Base-by-base conservation (phyloP, 2,113 vertebrate genomes). In the Mustela nigripes region DNA sequence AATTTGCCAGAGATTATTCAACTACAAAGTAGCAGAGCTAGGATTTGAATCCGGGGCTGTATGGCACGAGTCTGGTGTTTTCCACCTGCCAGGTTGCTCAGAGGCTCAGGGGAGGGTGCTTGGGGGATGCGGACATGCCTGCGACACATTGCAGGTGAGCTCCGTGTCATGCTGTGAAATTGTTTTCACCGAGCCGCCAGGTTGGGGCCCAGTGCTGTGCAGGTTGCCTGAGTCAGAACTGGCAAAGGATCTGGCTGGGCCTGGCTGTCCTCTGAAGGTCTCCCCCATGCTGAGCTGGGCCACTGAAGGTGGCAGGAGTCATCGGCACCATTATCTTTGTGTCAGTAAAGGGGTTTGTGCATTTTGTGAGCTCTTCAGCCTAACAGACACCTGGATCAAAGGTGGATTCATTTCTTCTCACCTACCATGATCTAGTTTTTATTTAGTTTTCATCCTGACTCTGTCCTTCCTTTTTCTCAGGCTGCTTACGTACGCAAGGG, bases 141-240 rank as follows among this genome's bases (percentile, higher is more conserved):
- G 76, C 89, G n/a, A 65, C n/a, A 76, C 58, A 28, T 0, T 26
- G 31, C 67, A 15, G 88, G 14, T 18, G 5, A 22, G 3, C 5
- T 12, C 16, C 19, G n/a, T 9, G 0, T 73, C 16, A 7, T 4
- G 42, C 36, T 63, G n/a, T 42, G 39, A 0, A 53, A 16, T 2
- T 42, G 19, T 39, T 18, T 7, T 21, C 19, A 0, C 15, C 24
- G 24, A 5, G 12, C 4, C 26, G 33, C n/a, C n/a, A 33, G 28
- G 1, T 2, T 19, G 26, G 24, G n/a, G 18, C 7, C 50, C 2
- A 6, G 28, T 0, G 4, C 63, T 3, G 2, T 16, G 3, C 45
- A 1, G 8, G 33, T 10, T 0, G 5, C 45, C 48, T 5, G 8
- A 36, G 36, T 60, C 19, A 21, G 71, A 50, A 8, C 2, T 36